These are phyloP conservation scores for Chiloscyllium plagiosum DNA, from an alignment of 2,113 vertebrate genomes.

Conservation along the genomic window DNA sequence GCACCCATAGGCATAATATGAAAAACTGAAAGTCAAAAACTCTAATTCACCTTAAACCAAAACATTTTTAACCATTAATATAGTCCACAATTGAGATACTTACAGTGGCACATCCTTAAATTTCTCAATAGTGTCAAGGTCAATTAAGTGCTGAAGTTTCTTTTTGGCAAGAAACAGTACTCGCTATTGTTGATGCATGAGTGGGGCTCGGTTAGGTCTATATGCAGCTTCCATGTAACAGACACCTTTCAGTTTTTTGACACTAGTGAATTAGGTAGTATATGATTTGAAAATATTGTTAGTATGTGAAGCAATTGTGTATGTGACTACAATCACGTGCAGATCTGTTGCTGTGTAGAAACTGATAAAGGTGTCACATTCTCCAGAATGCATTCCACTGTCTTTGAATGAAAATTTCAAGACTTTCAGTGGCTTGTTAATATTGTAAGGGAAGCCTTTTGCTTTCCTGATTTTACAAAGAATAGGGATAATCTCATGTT, in stretches of 20 bases:
- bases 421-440: too few relatives aligned
- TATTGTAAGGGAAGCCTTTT: too few relatives aligned
- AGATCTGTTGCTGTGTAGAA: not conserved
- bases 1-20: too few relatives aligned
- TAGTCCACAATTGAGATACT: too few relatives aligned
- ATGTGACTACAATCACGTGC: not conserved
- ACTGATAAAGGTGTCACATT: not conserved
- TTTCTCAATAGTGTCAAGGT: not conserved
- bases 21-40: too few relatives aligned
- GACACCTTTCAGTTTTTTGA: not conserved
- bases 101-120: not conserved
- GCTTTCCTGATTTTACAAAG: too few relatives aligned
- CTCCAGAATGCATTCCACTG: not conserved
- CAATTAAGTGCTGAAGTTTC: not conserved
- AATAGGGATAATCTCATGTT: too few relatives aligned
- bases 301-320: not conserved
- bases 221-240: not conserved
- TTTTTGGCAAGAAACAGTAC: not conserved
- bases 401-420: not conserved
- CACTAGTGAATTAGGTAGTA: not conserved
- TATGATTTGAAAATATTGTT: not conserved
- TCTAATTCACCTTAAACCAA: too few relatives aligned
- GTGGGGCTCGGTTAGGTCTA: not conserved
- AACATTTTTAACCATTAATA: too few relatives aligned
- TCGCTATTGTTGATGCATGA: not conserved